Conservation (phyloP, 2,888 invertebrate genomes). For the Lasioglossum calceatum region DNA sequence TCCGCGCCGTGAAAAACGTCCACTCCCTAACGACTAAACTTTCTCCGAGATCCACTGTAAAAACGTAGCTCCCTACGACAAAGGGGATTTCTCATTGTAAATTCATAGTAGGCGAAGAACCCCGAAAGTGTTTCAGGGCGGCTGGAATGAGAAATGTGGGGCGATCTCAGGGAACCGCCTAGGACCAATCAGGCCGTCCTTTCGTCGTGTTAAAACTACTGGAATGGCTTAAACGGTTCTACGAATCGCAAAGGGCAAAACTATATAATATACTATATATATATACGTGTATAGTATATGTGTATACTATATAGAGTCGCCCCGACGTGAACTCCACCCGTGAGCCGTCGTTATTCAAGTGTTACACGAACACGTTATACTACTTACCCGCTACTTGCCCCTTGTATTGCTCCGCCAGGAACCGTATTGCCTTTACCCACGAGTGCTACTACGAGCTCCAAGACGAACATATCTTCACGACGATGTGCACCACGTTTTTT, state of each 20-base stretch:
- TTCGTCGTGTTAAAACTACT: slow-evolving; percentile 70
- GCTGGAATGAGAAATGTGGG: slow-evolving; percentile 48
- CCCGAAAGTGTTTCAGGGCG: slow-evolving; percentile 68
- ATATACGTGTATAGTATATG: neutral
- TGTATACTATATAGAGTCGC: slow-evolving; percentile 47
- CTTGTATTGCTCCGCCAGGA: slow-evolving; percentile 50
- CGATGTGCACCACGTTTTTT: slow-evolving; percentile 7
- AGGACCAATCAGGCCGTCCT: slow-evolving; percentile 64
- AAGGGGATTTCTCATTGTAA: slow-evolving; percentile 64
- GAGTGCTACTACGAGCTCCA: slow-evolving; percentile 29
- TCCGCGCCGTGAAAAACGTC: slow-evolving; percentile 28
- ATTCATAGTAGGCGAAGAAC: slow-evolving; percentile 68
- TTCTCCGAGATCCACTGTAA: slow-evolving; percentile 46
- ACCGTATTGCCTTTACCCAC: slow-evolving; percentile 56
- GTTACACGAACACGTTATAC: slow-evolving; percentile 71
- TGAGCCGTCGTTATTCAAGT: slow-evolving; percentile 65
- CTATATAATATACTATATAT: slow-evolving; percentile 15
- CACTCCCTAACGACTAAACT: slow-evolving; percentile 36
- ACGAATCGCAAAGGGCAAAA: slow-evolving; percentile 60
- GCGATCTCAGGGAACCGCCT: slow-evolving; percentile 54
- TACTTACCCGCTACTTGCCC: slow-evolving; percentile 64
- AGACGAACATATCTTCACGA: slow-evolving; percentile 33
- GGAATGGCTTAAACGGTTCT: slow-evolving; percentile 71
- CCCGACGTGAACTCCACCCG: slow-evolving; percentile 62
- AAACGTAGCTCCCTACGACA: slow-evolving; percentile 52